Evolutionary conservation across 2,113 vertebrate genomes (phyloP), one percentile per base, ranked within the genome.

Genomic region (Muntiacus muntjak): DNA sequence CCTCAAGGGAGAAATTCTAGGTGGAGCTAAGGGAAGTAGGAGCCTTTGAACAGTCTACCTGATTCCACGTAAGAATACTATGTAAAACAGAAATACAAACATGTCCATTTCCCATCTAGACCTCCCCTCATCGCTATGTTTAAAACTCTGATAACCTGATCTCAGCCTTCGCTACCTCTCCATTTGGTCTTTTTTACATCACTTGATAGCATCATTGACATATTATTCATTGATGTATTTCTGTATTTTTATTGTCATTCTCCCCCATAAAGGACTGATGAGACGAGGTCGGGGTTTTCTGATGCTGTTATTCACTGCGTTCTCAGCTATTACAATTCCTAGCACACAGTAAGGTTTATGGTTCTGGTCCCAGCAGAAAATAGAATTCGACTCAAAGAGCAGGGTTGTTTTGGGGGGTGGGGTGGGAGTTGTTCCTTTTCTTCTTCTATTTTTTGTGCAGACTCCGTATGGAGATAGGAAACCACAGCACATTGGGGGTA

Each of bases 381-480:
- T 0, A 33, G 26, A 86, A 82, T 71, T n/a, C 26, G 55, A 52
- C 11, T 88, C 12, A 74, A 79, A 86, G 6, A 30, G 8, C 52
- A 57, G 76, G 23, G 9, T 4, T 50, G 9, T 26, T 26, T 10
- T 0, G 2, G 67, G 0, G 36, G 10, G 36, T 12, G 5, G 36
- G 71, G 71, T 6, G 36, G 19, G 11, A 19, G 36, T 23, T 71
- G 4, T 33, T 26, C 30, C 33, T 47, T 12, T 52, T 54, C 4
- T 62, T 76, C 30, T 40, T 36, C 71, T 19, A 1, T 6, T 91
- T 58, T 57, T 60, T 78, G 11, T 74, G 83, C 2, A 28, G 11
- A 95, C 25, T 55, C 76, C 3, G 7, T 12, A 50, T 5, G 14
- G 58, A 87, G 4, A 83, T 36, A 83, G 15, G 23, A 91, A 95